phyloP scores from a whole-genome alignment of 2,888 invertebrate genomes.

The Orthosia gracilis region DNA sequence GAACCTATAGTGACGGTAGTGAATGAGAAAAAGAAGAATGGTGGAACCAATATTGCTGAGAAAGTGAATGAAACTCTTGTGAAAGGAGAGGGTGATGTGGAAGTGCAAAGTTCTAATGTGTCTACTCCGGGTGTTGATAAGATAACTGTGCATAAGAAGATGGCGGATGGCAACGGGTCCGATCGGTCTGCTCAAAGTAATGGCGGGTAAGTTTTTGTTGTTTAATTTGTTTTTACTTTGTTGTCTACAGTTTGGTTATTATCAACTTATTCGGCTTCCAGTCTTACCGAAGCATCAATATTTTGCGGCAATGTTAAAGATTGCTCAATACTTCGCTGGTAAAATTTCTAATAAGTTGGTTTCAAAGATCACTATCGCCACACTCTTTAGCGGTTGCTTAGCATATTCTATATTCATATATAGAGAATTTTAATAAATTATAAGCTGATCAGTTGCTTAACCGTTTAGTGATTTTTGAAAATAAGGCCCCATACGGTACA shows the following conservation, averaged over 20 bases:
- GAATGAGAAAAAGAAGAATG: constrained; percentile 82
- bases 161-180: constrained; percentile 80
- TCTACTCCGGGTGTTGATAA: constrained; percentile 82
- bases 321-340: no score
- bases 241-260: neutral
- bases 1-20: constrained; percentile 87
- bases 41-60: constrained; percentile 73
- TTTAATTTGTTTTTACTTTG: neutral
- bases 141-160: constrained; percentile 74
- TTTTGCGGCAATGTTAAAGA: no score
- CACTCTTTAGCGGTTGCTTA: no score
- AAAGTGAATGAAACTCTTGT: constrained; percentile 88
- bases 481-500: neutral
- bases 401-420: no score
- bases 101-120: constrained; percentile 91
- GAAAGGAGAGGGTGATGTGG: constrained; percentile 91
- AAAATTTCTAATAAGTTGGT: no score
- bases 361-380: no score
- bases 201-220: constrained; percentile 83
- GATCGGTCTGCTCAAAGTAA: constrained; percentile 86
- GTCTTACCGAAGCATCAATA: neutral
- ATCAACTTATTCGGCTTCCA: neutral
- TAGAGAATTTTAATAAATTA: no score
- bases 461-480: no score
- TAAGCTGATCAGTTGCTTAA: no score